These are phyloP conservation scores for Lissocephala sabroskyi DNA, from an alignment of 2,888 invertebrate species.

Conservation along the genomic window DNA sequence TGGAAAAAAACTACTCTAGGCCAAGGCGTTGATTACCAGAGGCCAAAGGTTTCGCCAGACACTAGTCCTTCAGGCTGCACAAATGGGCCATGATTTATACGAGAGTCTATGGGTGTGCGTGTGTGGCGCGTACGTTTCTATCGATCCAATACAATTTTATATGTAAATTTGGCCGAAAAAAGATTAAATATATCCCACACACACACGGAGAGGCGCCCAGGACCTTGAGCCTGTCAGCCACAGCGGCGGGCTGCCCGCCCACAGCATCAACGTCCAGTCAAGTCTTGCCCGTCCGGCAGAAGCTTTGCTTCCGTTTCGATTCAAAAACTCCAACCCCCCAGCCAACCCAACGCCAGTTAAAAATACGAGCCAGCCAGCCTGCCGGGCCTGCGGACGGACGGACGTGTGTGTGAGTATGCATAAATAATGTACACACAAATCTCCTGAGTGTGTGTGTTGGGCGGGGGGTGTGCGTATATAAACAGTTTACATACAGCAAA, in stretches of 20 bases:
- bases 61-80: no score
- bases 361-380: conserved; percentile 26
- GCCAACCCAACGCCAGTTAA: conserved; percentile 44
- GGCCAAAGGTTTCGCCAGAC: conserved; percentile 5
- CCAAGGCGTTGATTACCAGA: no score
- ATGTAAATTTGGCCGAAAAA: conserved; percentile 8
- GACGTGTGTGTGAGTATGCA: conserved; percentile 25
- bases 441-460: no score
- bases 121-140: neutral
- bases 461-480: no score
- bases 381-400: neutral
- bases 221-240: no score
- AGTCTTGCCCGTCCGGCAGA: no score
- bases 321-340: no score
- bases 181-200: conserved; percentile 3
- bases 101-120: neutral
- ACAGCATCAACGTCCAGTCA: no score
- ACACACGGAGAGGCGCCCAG: neutral
- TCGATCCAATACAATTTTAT: conserved; percentile 8
- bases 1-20: neutral
- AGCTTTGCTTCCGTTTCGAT: conserved; percentile 43
- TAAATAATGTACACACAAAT: conserved; percentile 43
- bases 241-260: no score
- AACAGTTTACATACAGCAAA: conserved; percentile 14
- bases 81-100: neutral